These are phyloP conservation scores for Nyctalus aviator DNA, from an alignment of 2,797 vertebrate genomes.

Conservation along the genomic window DNA sequence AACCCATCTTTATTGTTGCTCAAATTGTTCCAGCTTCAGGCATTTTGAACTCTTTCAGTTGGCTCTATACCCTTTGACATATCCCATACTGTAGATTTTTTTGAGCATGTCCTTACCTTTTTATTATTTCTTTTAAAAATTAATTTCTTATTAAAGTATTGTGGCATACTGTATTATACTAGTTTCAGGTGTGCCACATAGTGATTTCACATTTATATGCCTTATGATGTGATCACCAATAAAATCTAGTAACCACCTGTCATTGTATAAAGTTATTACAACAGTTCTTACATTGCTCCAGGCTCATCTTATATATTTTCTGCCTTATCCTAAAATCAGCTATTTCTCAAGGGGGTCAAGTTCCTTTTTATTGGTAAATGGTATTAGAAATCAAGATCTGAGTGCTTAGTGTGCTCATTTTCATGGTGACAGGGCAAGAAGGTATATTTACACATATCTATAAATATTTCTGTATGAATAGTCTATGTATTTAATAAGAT, in stretches of 20 bases:
- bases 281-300: not conserved
- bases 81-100: not conserved
- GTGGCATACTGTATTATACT: not conserved
- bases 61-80: not conserved
- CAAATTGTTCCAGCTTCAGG: not conserved
- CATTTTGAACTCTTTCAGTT: not conserved
- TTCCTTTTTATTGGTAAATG: not conserved
- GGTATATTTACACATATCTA: not conserved
- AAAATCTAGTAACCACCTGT: not conserved
- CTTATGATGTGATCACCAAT: not conserved
- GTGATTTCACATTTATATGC: not conserved
- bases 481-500: not conserved
- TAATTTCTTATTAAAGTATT: not conserved
- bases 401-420: not conserved
- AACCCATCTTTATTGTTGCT: not conserved
- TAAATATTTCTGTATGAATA: not conserved
- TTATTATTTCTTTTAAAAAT: not conserved
- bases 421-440: not conserved
- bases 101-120: not conserved
- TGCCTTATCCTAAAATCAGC: not conserved
- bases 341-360: not conserved
- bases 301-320: not conserved
- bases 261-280: not conserved
- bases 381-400: not conserved
- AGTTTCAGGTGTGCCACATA: not conserved